Base-by-base conservation (phyloP, 2,113 vertebrate species). In the Petroica traversi region DNA sequence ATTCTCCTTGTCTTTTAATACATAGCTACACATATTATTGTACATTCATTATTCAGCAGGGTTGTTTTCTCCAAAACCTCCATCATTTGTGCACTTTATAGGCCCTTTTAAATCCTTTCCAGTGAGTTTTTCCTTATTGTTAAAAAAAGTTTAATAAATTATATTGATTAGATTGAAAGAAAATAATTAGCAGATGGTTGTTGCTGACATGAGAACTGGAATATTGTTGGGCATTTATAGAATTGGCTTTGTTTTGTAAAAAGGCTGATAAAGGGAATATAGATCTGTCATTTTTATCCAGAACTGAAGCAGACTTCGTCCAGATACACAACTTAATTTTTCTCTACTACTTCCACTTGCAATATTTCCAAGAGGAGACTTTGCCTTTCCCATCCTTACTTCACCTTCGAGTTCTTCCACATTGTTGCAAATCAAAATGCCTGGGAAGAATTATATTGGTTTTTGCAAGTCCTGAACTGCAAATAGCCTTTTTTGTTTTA, bases 41-140 rank as follows among this genome's bases (percentile, higher is more conserved):
- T 45, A 17, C 57, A 33, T 91, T 94, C 34, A 41, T 80, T 87
- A 79, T 61, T 75, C 51, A 59, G 25, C 33, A 87, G 24, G 8
- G 11, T 52, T 61, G 3, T 64, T 77, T 85, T 64, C 74, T 93
- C n/a, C 59, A 63, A 83, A 89, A 14, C 29, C 89, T 63, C 28
- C 6, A 2, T 73, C 31, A 7, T 91, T 95, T 5, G 1, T 91
- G 55, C 24, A 18, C 14, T 72, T 91, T 51, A 15, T 36, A 85
- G n/a, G 5, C 33, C 31, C 5, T 71, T 89, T 84, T 36, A 87
- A 91, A 82, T 88, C 48, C 29, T 83, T 72, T 25, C 66, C 45
- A 67, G 24, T 88, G 63, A 68, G 10, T 58, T 95, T 94, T 94
- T 92, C 67, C 79, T 87, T 54, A 64, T 43, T 89, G 75, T 84